Percentiles rank a stretch among this genome's conserved stretches.
Conservation (phyloP, 2,888 invertebrate species). For the Scaptomyza reducta region DNA sequence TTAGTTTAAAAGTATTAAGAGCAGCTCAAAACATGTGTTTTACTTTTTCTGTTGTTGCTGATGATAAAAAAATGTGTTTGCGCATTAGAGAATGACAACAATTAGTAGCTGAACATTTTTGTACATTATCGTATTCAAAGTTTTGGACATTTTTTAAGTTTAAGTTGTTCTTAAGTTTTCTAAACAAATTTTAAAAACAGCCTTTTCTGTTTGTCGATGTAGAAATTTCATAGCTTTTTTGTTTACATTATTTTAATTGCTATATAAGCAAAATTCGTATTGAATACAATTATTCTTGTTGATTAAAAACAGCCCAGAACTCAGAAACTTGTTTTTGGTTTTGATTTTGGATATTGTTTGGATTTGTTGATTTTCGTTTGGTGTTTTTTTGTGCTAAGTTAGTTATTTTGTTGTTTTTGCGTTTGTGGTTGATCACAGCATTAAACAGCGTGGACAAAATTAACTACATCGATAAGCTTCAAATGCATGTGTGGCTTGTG, state of each 20-base stretch:
- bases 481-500: slow-evolving; percentile 50
- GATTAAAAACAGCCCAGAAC: slow-evolving; percentile 82
- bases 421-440: slow-evolving; percentile 50
- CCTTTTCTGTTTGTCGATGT: slow-evolving; percentile 17
- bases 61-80: slow-evolving; percentile 66
- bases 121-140: slow-evolving; percentile 85
- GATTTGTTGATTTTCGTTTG: slow-evolving; percentile 20
- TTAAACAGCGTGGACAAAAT: slow-evolving; percentile 60
- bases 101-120: slow-evolving; percentile 75
- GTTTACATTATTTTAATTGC: slow-evolving; percentile 27
- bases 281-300: slow-evolving; percentile 30
- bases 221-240: slow-evolving; percentile 21
- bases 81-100: slow-evolving; percentile 55
- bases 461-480: slow-evolving; percentile 73
- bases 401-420: slow-evolving; percentile 36
- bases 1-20: slow-evolving; percentile 6
- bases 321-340: slow-evolving; percentile 81
- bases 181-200: slow-evolving; percentile 24
- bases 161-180: slow-evolving; percentile 49
- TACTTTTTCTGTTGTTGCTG: slow-evolving; percentile 35
- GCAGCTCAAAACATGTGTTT: slow-evolving; percentile 23
- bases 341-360: slow-evolving; percentile 26
- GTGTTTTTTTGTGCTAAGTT: slow-evolving; percentile 41
- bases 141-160: slow-evolving; percentile 82
- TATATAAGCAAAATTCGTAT: slow-evolving; percentile 28